Percentiles rank a stretch among this genome's conserved stretches.
phyloP scores from a whole-genome alignment of 2,113 vertebrate species.

The Xerus inauris region DNA sequence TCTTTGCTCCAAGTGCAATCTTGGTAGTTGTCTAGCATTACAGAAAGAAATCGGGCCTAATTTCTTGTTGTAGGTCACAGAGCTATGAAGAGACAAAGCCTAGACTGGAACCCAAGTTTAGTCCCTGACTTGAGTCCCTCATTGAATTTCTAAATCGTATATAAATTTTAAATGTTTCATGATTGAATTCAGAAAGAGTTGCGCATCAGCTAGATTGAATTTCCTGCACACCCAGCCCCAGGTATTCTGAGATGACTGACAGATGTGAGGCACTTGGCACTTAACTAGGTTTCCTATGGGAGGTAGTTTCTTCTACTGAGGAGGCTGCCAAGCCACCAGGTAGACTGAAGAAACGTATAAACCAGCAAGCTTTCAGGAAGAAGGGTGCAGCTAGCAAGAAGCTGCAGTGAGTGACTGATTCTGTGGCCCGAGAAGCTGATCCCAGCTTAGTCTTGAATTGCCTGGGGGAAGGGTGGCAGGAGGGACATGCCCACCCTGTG shows the following conservation, averaged over 20 bases:
- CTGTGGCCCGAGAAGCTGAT: not conserved
- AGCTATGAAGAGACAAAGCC: not conserved
- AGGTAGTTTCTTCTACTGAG: not conserved
- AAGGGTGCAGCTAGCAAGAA: not conserved
- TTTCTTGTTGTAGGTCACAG: constrained; percentile 1
- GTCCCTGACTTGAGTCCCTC: not conserved
- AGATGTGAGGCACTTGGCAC: not conserved
- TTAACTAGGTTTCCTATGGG: not conserved
- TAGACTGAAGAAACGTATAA: not conserved
- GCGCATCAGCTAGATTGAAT: not conserved
- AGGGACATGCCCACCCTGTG: not conserved
- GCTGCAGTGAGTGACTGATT: not conserved
- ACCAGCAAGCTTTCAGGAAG: not conserved
- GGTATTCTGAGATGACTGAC: not conserved
- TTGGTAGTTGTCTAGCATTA: not conserved
- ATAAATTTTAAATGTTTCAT: not conserved
- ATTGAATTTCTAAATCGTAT: not conserved
- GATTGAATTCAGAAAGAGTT: not conserved
- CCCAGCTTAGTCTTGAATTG: not conserved
- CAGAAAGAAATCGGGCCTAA: not conserved
- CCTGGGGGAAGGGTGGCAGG: not conserved
- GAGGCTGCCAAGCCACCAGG: not conserved
- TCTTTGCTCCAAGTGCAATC: not conserved
- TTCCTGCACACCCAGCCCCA: not conserved
- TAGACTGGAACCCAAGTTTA: not conserved